Conservation (phyloP, 1,140 invertebrate species). For the Hestina assimilis region DNA sequence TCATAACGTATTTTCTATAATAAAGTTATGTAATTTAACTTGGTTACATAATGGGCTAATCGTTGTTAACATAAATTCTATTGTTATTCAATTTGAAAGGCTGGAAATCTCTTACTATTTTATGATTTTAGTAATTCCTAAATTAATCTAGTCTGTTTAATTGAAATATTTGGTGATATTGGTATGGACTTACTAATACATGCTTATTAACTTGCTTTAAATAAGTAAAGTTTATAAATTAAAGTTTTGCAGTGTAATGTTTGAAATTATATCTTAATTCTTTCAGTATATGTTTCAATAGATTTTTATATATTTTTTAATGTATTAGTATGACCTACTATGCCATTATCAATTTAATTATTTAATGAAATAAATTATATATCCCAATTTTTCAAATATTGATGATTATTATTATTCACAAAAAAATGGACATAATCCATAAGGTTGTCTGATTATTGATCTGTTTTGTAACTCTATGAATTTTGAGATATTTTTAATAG, state of each 20-base stretch:
- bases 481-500: neutral
- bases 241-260: neutral
- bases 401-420: neutral
- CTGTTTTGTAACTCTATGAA: neutral
- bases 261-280: too few relatives aligned
- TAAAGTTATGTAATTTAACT: constrained; percentile 34
- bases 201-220: constrained; percentile 3
- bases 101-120: constrained; percentile 38
- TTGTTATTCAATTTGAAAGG: constrained; percentile 36
- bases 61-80: constrained; percentile 28
- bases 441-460: neutral
- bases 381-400: neutral
- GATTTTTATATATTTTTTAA: too few relatives aligned
- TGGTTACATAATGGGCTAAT: constrained; percentile 33
- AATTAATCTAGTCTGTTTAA: constrained; percentile 26
- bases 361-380: neutral
- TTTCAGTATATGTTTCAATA: too few relatives aligned
- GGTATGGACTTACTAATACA: constrained; percentile 4
- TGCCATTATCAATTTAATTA: too few relatives aligned
- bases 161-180: constrained; percentile 12
- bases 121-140: constrained; percentile 4
- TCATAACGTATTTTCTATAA: constrained; percentile 32
- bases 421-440: neutral
- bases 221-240: neutral
- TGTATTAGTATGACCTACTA: too few relatives aligned